A percentile compares a stretch with the other conserved stretches of the same genome.
Evolutionary conservation across 2,113 vertebrate genomes (phyloP).

Genomic region (Thinocorus orbignyianus): DNA sequence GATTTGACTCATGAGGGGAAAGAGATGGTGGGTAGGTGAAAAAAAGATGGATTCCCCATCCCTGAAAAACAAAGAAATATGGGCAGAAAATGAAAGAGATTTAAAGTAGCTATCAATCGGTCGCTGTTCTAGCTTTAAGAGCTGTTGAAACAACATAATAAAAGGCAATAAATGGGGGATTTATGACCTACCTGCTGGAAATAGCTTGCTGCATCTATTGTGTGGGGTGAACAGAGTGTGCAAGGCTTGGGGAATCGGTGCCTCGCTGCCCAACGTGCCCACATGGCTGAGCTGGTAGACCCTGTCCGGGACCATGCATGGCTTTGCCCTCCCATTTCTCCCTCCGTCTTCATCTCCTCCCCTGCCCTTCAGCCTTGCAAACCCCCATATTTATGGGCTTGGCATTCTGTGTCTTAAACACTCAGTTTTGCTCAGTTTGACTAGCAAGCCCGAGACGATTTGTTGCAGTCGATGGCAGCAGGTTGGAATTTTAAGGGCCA

Average conservation of each 20-base stretch:
- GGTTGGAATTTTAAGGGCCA: slow-evolving; percentile 38
- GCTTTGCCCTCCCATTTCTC: background rate
- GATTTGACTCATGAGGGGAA: slow-evolving; percentile 64
- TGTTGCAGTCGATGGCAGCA: background rate
- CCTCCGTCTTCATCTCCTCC: background rate
- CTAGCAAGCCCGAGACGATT: background rate
- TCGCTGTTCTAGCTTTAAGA: slow-evolving; percentile 78
- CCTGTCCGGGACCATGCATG: rapidly evolving
- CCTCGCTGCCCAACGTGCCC: rapidly evolving
- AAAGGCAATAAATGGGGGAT: slow-evolving; percentile 80
- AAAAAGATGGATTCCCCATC: slow-evolving; percentile 35
- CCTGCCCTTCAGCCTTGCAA: background rate
- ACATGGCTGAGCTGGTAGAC: background rate
- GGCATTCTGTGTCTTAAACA: slow-evolving; percentile 8
- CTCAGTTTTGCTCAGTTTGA: slow-evolving; percentile 22
- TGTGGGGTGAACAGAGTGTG: background rate
- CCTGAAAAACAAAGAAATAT: slow-evolving; percentile 69
- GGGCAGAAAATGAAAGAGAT: slow-evolving; percentile 74
- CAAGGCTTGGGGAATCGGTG: background rate
- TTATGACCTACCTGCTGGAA: slow-evolving; percentile 71
- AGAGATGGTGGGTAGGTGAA: background rate
- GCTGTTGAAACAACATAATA: slow-evolving; percentile 86
- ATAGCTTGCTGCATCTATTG: slow-evolving; percentile 46
- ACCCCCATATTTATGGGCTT: background rate
- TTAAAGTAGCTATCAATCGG: slow-evolving; percentile 76